Conservation (phyloP, 2,113 vertebrate genomes). For the Redunca redunca region DNA sequence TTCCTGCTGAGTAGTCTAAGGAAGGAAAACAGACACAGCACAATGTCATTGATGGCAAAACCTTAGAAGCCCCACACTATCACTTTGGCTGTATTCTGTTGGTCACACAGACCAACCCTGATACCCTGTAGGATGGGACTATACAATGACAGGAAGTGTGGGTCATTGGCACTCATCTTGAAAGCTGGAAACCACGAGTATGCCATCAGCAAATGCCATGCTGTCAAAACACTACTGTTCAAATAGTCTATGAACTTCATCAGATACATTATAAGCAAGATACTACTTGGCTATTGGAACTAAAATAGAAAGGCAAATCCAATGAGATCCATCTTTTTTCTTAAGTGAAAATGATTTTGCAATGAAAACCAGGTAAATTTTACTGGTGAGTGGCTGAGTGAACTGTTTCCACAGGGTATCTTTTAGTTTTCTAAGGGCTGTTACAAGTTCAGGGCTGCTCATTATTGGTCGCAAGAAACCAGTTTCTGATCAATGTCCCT, state of each 20-base stretch:
- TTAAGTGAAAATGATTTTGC: not conserved
- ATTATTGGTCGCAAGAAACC: not conserved
- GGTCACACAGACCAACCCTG: not conserved
- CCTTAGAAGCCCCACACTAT: not conserved
- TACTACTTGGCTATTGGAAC: not conserved
- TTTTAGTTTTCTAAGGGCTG: not conserved
- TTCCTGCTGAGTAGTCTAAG: not conserved
- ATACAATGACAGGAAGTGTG: not conserved
- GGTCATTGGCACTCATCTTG: not conserved
- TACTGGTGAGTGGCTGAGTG: not conserved
- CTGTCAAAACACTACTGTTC: not conserved
- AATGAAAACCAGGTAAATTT: not conserved
- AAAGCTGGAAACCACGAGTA: not conserved
- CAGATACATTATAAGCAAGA: not conserved
- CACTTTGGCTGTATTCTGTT: not conserved
- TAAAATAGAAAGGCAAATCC: constrained; percentile 4
- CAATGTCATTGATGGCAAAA: not conserved
- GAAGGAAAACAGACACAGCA: not conserved
- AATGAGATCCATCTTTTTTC: not conserved
- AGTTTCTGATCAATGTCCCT: not conserved
- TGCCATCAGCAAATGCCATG: not conserved
- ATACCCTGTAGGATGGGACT: not conserved
- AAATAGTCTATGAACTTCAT: not conserved
- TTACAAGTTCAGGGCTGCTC: not conserved
- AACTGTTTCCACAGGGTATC: not conserved